phyloP scores from a whole-genome alignment of 2,797 vertebrate species.

The Crypturellus tataupa region DNA sequence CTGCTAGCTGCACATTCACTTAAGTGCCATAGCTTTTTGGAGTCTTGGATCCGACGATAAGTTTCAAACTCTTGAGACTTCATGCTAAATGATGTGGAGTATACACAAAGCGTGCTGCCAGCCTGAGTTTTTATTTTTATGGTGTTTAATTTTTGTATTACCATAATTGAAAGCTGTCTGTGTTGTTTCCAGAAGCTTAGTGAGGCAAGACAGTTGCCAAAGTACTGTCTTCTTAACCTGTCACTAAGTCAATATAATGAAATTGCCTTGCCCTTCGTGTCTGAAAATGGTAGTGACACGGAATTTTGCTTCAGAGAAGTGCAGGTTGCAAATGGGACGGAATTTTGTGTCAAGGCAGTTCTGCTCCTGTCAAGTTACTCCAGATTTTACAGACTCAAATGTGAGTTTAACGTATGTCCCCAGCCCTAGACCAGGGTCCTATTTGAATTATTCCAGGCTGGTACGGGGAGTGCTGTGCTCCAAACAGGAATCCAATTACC shows the following conservation, averaged over 20 bases:
- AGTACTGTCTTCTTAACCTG: neutral
- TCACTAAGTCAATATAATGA: constrained; percentile 11
- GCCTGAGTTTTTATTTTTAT: neutral
- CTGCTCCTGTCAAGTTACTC: constrained; percentile 54
- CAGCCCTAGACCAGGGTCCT: constrained; percentile 77
- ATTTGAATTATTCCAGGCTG: constrained; percentile 80
- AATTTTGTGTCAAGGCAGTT: constrained; percentile 68
- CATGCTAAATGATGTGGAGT: neutral
- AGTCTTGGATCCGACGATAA: neutral
- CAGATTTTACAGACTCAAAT: constrained; percentile 75
- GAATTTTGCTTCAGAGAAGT: constrained; percentile 37
- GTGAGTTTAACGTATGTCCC: constrained; percentile 79
- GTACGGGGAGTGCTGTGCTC: constrained; percentile 70
- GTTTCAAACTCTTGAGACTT: neutral
- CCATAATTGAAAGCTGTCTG: constrained; percentile 35
- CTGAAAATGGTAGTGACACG: constrained; percentile 4
- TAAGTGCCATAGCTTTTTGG: neutral
- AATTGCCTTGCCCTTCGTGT: neutral
- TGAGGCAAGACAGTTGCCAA: constrained; percentile 15
- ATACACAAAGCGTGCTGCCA: neutral
- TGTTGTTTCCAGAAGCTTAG: neutral
- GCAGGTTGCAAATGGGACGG: constrained; percentile 48
- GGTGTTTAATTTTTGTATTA: constrained; percentile 58
- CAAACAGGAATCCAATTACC: constrained; percentile 84
- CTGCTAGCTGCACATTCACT: neutral